These are phyloP conservation scores for Stichopus horrens DNA, from an alignment of 53 echinoderm and acorn worm genomes.

Conservation along the genomic window DNA sequence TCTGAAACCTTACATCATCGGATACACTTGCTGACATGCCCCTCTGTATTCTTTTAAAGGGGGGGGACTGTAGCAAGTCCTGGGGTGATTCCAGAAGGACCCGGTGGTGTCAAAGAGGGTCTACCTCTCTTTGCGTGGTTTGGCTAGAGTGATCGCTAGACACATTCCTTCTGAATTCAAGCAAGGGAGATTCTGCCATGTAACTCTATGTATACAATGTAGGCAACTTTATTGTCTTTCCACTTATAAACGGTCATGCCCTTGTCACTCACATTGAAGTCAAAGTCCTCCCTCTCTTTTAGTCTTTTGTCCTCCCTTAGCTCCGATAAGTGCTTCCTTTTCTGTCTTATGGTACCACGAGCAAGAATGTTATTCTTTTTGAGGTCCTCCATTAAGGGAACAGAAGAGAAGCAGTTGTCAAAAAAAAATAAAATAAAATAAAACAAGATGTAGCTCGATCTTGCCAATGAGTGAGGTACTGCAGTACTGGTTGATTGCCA, in stretches of 20 bases:
- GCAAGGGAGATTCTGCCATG: too few relatives aligned
- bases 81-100: too few relatives aligned
- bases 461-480: neutral
- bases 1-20: too few relatives aligned
- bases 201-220: neutral
- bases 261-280: too few relatives aligned
- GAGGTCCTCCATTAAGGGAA: neutral
- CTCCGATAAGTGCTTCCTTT: neutral
- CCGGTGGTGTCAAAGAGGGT: too few relatives aligned
- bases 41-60: too few relatives aligned
- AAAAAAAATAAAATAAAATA: too few relatives aligned
- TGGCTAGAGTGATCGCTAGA: too few relatives aligned
- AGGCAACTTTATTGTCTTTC: neutral
- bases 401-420: constrained; percentile 8
- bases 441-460: neutral
- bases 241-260: neutral
- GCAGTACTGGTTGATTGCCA: neutral
- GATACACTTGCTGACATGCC: too few relatives aligned
- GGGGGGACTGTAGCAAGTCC: too few relatives aligned
- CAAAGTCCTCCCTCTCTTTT: neutral
- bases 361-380: neutral
- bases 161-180: too few relatives aligned
- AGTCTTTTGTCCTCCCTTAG: neutral
- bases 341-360: neutral
- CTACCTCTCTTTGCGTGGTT: too few relatives aligned